Percentiles rank a stretch among this genome's conserved stretches.
Conservation (phyloP, 1,140 invertebrate species). For the Dermatophagoides farinae region DNA sequence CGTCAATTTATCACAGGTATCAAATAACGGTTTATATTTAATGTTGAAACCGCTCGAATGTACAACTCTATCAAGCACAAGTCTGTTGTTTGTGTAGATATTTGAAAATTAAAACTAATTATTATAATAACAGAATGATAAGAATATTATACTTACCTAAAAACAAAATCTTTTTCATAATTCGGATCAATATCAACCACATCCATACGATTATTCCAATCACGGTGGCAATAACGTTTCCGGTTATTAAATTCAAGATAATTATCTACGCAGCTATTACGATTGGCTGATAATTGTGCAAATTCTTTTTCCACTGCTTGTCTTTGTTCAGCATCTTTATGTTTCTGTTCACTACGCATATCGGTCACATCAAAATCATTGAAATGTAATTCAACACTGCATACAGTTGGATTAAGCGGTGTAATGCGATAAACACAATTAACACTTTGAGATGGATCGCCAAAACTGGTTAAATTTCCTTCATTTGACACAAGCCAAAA, state of each 20-base stretch:
- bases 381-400: not conserved
- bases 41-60: not conserved
- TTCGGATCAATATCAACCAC: not conserved
- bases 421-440: slow-evolving; percentile 2
- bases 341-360: not conserved
- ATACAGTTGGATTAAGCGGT: not conserved
- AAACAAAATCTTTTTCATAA: not conserved
- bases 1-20: not conserved
- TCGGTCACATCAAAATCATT: not conserved
- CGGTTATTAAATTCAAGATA: slow-evolving; percentile 4
- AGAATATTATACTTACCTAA: not conserved
- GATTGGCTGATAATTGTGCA: not conserved
- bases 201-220: not conserved
- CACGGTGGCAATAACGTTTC: not conserved
- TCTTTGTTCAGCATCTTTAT: not conserved
- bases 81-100: too few species aligned
- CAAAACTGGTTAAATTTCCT: not conserved
- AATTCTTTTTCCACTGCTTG: not conserved
- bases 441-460: not conserved
- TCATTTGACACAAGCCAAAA: not conserved
- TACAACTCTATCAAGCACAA: too few species aligned
- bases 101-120: too few species aligned
- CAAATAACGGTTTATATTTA: not conserved
- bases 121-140: too few species aligned
- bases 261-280: not conserved